Evolutionary conservation across 2,113 vertebrate species (phyloP).

Genomic region (Rhabdornis inornatus): DNA sequence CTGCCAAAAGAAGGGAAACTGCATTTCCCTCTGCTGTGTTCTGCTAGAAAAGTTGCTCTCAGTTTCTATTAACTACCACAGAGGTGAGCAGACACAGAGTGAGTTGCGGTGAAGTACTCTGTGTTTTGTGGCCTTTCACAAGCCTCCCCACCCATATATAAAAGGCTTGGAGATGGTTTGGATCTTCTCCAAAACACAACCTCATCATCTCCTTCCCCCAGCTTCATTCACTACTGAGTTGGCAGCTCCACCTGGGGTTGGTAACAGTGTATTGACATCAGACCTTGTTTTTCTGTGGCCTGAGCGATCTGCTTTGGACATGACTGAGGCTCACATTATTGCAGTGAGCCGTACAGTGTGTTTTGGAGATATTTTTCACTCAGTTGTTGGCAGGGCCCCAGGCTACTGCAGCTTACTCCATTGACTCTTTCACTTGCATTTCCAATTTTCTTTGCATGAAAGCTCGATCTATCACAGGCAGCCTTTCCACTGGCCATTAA

Average conservation of each 20-base stretch:
- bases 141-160: not conserved
- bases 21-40: not conserved
- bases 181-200: not conserved
- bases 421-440: conserved; percentile 16
- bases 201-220: not conserved
- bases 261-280: not conserved
- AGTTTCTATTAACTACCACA: not conserved
- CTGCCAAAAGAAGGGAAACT: not conserved
- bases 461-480: conserved; percentile 7
- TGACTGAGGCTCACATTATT: not conserved
- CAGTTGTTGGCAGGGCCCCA: not conserved
- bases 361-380: conserved; percentile 16
- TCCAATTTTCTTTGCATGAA: conserved; percentile 26
- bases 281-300: not conserved
- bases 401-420: not conserved
- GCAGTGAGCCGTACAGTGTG: not conserved
- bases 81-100: not conserved
- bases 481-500: not conserved
- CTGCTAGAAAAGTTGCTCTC: not conserved
- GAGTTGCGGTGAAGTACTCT: not conserved
- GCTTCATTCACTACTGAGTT: not conserved
- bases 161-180: not conserved
- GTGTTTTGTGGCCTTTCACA: not conserved
- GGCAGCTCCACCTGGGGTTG: not conserved
- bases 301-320: not conserved